Evolutionary conservation across 2,113 vertebrate species (phyloP).

Genomic region (Rhabdomys dilectus): DNA sequence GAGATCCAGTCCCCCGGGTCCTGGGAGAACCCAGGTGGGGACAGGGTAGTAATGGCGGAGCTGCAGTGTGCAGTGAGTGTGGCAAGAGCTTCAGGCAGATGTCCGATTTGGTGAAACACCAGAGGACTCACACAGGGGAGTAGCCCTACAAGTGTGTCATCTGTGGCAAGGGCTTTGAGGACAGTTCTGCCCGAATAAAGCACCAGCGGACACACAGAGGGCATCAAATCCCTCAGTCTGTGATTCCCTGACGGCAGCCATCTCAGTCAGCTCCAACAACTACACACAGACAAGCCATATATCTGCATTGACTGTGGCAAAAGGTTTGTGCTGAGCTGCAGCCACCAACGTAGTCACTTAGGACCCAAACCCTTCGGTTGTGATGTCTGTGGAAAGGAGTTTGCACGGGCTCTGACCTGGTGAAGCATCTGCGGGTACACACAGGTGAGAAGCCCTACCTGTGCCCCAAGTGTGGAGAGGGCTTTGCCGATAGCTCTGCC

Average conservation of each 20-base stretch:
- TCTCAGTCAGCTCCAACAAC: slow-evolving; percentile 9
- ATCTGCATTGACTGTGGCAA: slow-evolving; percentile 81
- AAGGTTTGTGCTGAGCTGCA: slow-evolving; percentile 81
- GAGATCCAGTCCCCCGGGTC: slow-evolving; percentile 68
- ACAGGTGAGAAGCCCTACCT: slow-evolving; percentile 82
- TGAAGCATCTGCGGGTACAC: slow-evolving; percentile 81
- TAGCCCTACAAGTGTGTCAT: slow-evolving; percentile 83
- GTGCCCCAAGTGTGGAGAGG: slow-evolving; percentile 83
- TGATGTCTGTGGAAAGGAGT: slow-evolving; percentile 82
- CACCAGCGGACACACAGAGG: slow-evolving; percentile 78
- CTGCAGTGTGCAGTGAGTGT: slow-evolving; percentile 79
- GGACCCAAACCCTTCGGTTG: slow-evolving; percentile 82
- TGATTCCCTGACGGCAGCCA: slow-evolving; percentile 53
- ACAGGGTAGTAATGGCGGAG: slow-evolving; percentile 75
- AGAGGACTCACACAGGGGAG: slow-evolving; percentile 82
- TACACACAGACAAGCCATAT: slow-evolving; percentile 73
- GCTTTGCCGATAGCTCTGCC: slow-evolving; percentile 91
- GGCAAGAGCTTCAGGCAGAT: slow-evolving; percentile 82
- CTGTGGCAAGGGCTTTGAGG: slow-evolving; percentile 82
- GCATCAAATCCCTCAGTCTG: slow-evolving; percentile 50
- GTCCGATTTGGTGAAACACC: slow-evolving; percentile 83
- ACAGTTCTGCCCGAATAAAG: slow-evolving; percentile 82
- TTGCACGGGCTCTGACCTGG: slow-evolving; percentile 81
- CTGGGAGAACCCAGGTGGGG: slow-evolving; percentile 78
- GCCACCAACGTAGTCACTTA: slow-evolving; percentile 82